Percentiles rank a stretch among this genome's conserved stretches.
Conservation (phyloP, 2,888 invertebrate genomes). For the Torymus auratus region DNA sequence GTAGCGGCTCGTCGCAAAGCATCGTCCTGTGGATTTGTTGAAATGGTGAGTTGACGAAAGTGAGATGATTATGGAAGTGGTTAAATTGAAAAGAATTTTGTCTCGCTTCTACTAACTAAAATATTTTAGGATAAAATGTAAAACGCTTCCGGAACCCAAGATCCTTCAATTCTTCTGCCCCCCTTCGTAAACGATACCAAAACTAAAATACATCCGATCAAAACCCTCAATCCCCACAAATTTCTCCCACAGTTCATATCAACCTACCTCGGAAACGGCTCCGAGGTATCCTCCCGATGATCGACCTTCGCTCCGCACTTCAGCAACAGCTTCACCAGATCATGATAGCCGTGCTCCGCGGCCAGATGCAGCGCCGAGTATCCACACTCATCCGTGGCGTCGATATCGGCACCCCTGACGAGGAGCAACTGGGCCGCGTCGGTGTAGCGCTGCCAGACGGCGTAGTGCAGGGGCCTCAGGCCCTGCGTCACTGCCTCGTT, state of each 20-base stretch:
- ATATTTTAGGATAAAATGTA: no score
- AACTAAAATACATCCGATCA: no score
- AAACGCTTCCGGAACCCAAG: no score
- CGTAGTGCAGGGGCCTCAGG: constrained; percentile 92
- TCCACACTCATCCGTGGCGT: constrained; percentile 92
- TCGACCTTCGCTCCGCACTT: constrained; percentile 89
- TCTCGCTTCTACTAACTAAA: no score
- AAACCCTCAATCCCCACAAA: no score
- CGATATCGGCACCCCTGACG: constrained; percentile 88
- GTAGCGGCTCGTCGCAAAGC: constrained; percentile 90
- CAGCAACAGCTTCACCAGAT: constrained; percentile 84
- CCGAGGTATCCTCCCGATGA: constrained; percentile 85
- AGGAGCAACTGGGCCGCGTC: constrained; percentile 89
- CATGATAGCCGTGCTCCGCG: constrained; percentile 89
- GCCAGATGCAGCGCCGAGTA: constrained; percentile 94
- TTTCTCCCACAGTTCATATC: neutral
- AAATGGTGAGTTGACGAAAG: no score
- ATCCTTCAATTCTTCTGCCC: no score
- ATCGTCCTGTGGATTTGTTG: constrained; percentile 78
- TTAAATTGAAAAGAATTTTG: no score
- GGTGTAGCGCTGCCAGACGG: constrained; percentile 88
- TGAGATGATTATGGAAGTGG: no score
- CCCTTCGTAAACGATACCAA: no score
- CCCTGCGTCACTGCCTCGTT: constrained; percentile 91
- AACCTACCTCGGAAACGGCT: constrained; percentile 80